Evolutionary conservation across 2,888 invertebrate species (phyloP).

Genomic region (Cremastinae sp.): DNA sequence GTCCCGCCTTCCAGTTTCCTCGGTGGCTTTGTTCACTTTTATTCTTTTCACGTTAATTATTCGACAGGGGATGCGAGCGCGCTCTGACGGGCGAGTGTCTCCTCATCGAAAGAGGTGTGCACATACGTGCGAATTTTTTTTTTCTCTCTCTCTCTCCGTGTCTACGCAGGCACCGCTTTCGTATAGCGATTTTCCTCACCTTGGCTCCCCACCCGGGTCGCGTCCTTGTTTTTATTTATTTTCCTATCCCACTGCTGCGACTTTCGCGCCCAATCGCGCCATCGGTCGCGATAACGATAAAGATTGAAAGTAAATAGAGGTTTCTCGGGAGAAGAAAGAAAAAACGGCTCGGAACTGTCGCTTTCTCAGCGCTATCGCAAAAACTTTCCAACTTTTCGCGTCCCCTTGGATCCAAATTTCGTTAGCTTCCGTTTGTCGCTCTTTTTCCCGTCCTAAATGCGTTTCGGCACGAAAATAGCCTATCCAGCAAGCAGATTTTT

Average conservation of each 20-base stretch:
- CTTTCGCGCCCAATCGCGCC: not conserved
- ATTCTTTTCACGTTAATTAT: slow-evolving; percentile 13
- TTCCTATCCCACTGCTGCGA: not conserved
- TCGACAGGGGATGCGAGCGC: slow-evolving; percentile 11
- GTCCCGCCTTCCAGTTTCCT: slow-evolving; percentile 5
- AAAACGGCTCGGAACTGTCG: too few species aligned
- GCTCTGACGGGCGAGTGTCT: slow-evolving; percentile 14
- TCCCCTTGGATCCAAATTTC: too few species aligned
- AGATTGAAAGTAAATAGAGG: too few species aligned
- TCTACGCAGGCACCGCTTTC: slow-evolving; percentile 4
- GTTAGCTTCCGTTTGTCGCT: too few species aligned
- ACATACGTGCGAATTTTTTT: not conserved
- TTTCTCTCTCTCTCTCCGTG: not conserved
- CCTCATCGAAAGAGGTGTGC: not conserved
- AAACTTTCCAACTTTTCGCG: too few species aligned
- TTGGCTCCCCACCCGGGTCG: slow-evolving; percentile 24
- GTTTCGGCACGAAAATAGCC: not conserved
- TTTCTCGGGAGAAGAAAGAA: too few species aligned
- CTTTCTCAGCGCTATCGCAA: too few species aligned
- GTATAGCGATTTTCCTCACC: slow-evolving; percentile 15
- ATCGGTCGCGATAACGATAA: too few species aligned
- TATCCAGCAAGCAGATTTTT: not conserved
- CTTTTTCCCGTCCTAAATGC: too few species aligned
- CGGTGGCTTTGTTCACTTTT: slow-evolving; percentile 1
- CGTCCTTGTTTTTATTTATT: slow-evolving; percentile 35